Base-by-base conservation (phyloP, 1,140 invertebrate species). In the Drosophila mojavensis region DNA sequence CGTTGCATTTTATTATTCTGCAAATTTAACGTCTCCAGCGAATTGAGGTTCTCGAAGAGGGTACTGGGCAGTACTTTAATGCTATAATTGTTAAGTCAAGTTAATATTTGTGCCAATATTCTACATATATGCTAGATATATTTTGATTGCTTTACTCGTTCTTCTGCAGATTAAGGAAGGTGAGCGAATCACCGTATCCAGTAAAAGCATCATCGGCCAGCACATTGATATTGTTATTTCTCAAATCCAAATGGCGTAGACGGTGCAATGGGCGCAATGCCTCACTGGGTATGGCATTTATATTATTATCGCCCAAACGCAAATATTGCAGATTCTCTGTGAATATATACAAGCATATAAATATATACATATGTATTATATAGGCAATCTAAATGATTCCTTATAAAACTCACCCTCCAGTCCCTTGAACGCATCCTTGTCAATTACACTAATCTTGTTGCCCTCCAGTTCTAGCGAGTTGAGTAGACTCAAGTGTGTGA, bases 161-260 rank as follows among this genome's bases (percentile, higher is more conserved):
- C 92, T 98, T 97, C 82, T 98, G 97, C 36, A 98, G 93, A 90
- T 97, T 97, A 5, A 98, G 94, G 92, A 97, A 98, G 4, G 97
- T 97, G 50, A 98, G 96, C 1, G 97, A 97, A 91, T 97, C 96
- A n/a, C 97, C 97, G 81, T 96, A 98, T 20, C 96, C 96, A n/a
- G 95, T 94, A 91, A 98, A 98, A 2, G 97, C 96, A 81, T 98
- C 97, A 72, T 98, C 97, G 6, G 94, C 93, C 33, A 98, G 94
- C 41, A 94, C 93, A 26, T 95, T 96, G 64, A 98, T 98, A 81
- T 97, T 97, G 91, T 98, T 98, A 11, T 96, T 95, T 70, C 96
- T 94, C 6, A 98, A 93, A 91, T 98, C 97, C 65, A 98, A 93
- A 83, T 98, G 96, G n/a, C 97, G 95, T 9, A 98, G 93, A 20